phyloP scores from a whole-genome alignment of 2,888 invertebrate species.

The Myopa testacea region DNA sequence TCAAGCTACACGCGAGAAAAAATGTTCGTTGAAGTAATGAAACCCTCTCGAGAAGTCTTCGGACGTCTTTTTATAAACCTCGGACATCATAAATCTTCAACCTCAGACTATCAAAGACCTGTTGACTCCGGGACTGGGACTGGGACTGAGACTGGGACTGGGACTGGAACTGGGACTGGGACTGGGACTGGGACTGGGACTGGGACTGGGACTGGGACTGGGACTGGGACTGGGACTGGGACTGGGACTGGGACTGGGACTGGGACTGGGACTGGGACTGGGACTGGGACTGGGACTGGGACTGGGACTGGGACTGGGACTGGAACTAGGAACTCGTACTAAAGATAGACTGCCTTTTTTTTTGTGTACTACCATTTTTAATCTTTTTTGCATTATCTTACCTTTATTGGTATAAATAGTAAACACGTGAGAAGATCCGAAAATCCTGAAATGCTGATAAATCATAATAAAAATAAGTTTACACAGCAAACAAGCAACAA shows the following conservation, averaged over 20 bases:
- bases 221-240: too few species aligned
- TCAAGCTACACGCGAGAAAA: background rate
- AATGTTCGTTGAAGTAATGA: background rate
- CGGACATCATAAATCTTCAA: background rate
- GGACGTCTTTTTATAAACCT: background rate
- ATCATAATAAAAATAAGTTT: constrained; percentile 30
- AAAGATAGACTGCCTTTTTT: too few species aligned
- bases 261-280: background rate
- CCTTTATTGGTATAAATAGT: background rate
- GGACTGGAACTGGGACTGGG: background rate
- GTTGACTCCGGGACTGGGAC: background rate
- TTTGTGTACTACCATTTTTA: background rate
- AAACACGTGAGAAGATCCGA: constrained; percentile 32
- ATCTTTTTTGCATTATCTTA: background rate
- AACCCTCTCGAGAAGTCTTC: background rate
- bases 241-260: background rate
- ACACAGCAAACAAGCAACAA: background rate
- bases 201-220: too few species aligned
- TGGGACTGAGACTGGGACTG: too few species aligned
- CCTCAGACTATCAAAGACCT: too few species aligned
- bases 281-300: background rate
- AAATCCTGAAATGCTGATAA: constrained; percentile 22
- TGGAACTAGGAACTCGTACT: too few species aligned
- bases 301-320: background rate
- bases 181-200: background rate